Base-by-base conservation (phyloP, 2,113 vertebrate genomes). In the Plectropomus leopardus region DNA sequence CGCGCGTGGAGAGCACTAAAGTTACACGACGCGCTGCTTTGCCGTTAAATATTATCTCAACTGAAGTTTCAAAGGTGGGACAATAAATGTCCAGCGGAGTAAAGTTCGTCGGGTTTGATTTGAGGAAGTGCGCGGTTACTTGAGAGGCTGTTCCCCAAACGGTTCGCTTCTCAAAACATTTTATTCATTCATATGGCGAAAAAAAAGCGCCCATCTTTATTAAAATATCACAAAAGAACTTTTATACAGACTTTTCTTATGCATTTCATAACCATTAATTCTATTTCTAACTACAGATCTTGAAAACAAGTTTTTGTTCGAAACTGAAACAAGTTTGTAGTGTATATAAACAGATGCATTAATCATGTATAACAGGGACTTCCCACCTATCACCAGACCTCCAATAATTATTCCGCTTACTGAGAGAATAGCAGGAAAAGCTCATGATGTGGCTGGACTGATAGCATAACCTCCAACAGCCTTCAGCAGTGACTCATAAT, bases 41-140 rank as follows among this genome's bases (percentile, higher is more conserved):
- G 60, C 76, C 34, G 94, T 94, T 94, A 94, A 93, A 92, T 78
- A 94, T 94, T 95, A 93, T 72, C 93, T 85, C 75, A 32, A 47
- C 21, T 19, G 40, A 66, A 80, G 83, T 89, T 89, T 89, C 92
- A 93, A 95, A 93, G 90, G 89, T 90, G 88, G 58, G 54, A 75
- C 84, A 76, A 84, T 93, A 91, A 89, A 93, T 9, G 54, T 61
- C n/a, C 32, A 5, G 66, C 51, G 32, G 92, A 87, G 90, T 90
- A 93, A 94, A 94, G 93, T 92, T 93, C 89, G 82, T 40, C 50
- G 28, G 66, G 11, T 72, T 64, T 66, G 24, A 65, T 80, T 85
- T 76, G 66, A 80, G 78, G 76, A 87, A 84, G 83, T 74, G 67
- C 23, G 34, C 6, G 14, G 48, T 42, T 24, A 42, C 63, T 30